Evolutionary conservation across 2,113 vertebrate genomes (phyloP), one percentile per base, ranked within the genome.

Genomic region (Psophia crepitans): DNA sequence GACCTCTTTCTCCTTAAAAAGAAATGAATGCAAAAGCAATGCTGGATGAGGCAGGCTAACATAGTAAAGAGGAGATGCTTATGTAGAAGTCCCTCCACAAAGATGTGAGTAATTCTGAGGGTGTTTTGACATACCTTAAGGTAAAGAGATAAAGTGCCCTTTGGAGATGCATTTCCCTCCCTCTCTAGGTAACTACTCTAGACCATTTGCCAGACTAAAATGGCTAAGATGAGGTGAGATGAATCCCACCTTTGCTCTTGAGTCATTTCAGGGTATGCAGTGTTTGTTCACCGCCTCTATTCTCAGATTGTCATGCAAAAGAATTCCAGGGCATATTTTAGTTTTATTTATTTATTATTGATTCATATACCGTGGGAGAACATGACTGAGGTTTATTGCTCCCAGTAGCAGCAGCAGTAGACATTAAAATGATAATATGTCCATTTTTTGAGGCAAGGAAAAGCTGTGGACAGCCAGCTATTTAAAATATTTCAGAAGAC

Each of bases 401-500:
- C 93, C 81, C 91, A 89, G 89, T 83, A 97, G 92, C 70, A 58
- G 57, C 65, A 73, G 49, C 66, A 93, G 70, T 44, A 91, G 89
- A 91, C 93, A 85, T 79, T 73, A 84, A 96, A 95, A 95, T 91
- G 91, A 94, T 95, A 97, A 95, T 97, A 80, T 79, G 94, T 87
- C 69, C 73, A 64, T 89, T 95, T 94, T 92, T 95, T 91, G 84
- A 83, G 74, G 41, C 71, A 95, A 91, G 70, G 49, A 94, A 95
- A 95, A 94, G 84, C 79, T 97, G 97, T 73, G 76, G 96, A 93
- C 94, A 97, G 96, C 27, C 61, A 96, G 57, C 54, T 97, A 97
- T 97, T 96, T 69, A 76, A 97, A 97, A 91, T 97, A 96, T 97
- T 97, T 96, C 81, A 69, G 75, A 79, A 95, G 91, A 97, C 86